These are phyloP conservation scores for Argyresthia albistria DNA, from an alignment of 2,888 invertebrate genomes.

Conservation along the genomic window DNA sequence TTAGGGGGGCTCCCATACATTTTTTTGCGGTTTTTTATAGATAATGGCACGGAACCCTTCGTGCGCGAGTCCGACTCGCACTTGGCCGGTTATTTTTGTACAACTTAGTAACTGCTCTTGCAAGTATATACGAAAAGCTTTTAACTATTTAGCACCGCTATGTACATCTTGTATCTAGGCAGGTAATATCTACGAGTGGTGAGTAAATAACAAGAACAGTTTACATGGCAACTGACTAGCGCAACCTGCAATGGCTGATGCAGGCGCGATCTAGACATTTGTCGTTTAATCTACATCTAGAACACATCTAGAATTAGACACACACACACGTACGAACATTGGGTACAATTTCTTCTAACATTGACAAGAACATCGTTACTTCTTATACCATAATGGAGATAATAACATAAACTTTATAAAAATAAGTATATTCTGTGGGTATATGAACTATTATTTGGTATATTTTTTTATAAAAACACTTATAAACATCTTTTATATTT, in stretches of 20 bases:
- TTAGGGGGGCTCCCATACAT: no score
- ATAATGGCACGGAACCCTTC: no score
- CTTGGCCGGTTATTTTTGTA: no score
- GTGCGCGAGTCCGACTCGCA: no score
- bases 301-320: constrained; percentile 13
- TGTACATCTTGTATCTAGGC: no score
- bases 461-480: constrained; percentile 58
- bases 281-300: constrained; percentile 29
- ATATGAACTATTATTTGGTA: constrained; percentile 50
- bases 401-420: constrained; percentile 12
- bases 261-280: constrained; percentile 47
- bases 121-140: no score
- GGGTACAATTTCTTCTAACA: background rate
- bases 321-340: constrained; percentile 2
- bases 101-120: no score
- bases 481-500: constrained; percentile 11
- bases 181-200: background rate
- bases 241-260: constrained; percentile 59
- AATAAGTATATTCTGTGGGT: constrained; percentile 36
- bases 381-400: constrained; percentile 9
- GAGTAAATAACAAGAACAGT: constrained; percentile 15
- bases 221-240: constrained; percentile 43
- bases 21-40: no score
- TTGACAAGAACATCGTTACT: constrained; percentile 13
- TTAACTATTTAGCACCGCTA: no score